These are phyloP conservation scores for Rhabdomys pumilio DNA, from an alignment of 2,797 vertebrate species.

Conservation along the genomic window DNA sequence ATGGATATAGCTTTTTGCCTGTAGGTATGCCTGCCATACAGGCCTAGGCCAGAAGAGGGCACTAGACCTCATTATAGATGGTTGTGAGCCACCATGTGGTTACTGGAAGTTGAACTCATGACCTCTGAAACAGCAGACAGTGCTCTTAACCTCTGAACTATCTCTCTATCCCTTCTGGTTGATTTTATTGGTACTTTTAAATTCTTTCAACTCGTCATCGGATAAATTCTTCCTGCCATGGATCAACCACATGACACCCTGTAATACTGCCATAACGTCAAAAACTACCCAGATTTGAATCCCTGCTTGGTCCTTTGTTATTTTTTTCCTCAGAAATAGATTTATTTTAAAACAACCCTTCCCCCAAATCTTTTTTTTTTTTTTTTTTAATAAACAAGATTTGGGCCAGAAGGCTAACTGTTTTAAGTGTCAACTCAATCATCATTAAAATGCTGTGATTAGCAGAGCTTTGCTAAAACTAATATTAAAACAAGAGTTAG, in stretches of 20 bases:
- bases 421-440: not conserved
- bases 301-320: not conserved
- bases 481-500: not conserved
- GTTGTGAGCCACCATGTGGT: not conserved
- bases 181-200: not conserved
- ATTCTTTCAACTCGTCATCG: not conserved
- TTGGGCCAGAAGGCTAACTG: not conserved
- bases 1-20: too few species aligned
- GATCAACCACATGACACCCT: not conserved
- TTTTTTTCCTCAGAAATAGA: not conserved
- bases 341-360: not conserved
- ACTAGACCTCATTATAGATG: not conserved
- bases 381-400: not conserved
- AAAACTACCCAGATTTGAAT: not conserved
- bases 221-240: not conserved
- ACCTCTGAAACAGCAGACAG: not conserved
- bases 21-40: not conserved
- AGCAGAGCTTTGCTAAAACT: not conserved
- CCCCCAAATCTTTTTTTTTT: not conserved
- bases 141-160: not conserved
- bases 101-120: not conserved
- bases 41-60: not conserved
- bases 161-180: not conserved
- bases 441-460: not conserved
- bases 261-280: not conserved